Percentiles rank a stretch among this genome's conserved stretches.
Conservation (phyloP, 1,140 invertebrate species). For the Bombus picipes region DNA sequence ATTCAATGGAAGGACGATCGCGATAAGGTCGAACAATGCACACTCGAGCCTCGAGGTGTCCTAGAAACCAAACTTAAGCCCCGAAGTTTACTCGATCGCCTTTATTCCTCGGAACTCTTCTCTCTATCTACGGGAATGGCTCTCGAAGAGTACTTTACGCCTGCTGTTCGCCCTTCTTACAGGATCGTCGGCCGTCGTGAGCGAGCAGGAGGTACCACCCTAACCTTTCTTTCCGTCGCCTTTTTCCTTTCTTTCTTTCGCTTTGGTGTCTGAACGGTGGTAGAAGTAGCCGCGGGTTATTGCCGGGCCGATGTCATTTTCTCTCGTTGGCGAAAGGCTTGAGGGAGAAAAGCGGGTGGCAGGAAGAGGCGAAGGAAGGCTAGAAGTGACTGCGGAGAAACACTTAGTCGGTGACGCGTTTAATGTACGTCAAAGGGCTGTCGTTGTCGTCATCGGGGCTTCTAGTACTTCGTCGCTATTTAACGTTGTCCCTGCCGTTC, state of each 20-base stretch:
- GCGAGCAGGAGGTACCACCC: background rate
- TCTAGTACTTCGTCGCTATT: slow-evolving; percentile 59
- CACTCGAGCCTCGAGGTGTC: background rate
- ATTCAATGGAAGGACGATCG: background rate
- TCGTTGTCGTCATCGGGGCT: slow-evolving; percentile 56
- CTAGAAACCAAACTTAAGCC: slow-evolving; percentile 16
- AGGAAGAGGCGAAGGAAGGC: slow-evolving; percentile 54
- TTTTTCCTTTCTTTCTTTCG: background rate
- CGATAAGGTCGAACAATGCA: slow-evolving; percentile 25
- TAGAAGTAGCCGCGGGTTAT: slow-evolving; percentile 49
- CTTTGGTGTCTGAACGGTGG: background rate
- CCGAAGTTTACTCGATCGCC: slow-evolving; percentile 32
- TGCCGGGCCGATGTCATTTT: slow-evolving; percentile 51
- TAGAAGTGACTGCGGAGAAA: slow-evolving; percentile 62
- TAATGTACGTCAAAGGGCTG: slow-evolving; percentile 74
- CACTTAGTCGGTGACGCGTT: slow-evolving; percentile 73
- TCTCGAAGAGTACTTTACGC: slow-evolving; percentile 47
- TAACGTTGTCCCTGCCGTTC: slow-evolving; percentile 62
- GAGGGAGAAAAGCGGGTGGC: slow-evolving; percentile 46
- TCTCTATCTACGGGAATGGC: slow-evolving; percentile 36
- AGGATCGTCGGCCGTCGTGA: slow-evolving; percentile 21
- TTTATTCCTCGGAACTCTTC: slow-evolving; percentile 27
- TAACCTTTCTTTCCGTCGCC: background rate
- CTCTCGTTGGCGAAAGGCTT: slow-evolving; percentile 52
- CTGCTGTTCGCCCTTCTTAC: slow-evolving; percentile 31